Conservation (phyloP, 2,888 invertebrate species). For the Mythimna albipuncta region DNA sequence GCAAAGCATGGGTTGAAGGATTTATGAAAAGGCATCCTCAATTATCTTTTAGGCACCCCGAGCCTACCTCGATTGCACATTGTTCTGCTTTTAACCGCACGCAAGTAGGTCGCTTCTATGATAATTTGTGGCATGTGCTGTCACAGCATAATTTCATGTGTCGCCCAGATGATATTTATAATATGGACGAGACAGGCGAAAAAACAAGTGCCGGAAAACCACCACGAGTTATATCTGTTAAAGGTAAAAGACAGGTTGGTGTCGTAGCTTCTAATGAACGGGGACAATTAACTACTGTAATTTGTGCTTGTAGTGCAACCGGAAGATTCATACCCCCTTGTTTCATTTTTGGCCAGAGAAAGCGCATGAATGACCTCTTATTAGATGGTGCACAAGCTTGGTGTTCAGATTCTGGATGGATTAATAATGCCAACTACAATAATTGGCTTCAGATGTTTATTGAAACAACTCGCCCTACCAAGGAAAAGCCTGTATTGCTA, state of each 20-base stretch:
- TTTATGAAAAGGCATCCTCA: conserved; percentile 53
- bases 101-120: conserved; percentile 39
- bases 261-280: conserved; percentile 45
- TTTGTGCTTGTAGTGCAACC: conserved; percentile 55
- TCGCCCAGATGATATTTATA: conserved; percentile 22
- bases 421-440: neutral
- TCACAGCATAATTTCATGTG: neutral
- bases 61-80: conserved; percentile 50
- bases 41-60: conserved; percentile 45
- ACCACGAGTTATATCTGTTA: conserved; percentile 52
- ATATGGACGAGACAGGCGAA: conserved; percentile 49
- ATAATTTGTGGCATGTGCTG: conserved; percentile 3
- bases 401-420: conserved; percentile 6
- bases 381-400: conserved; percentile 58
- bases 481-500: conserved; percentile 60
- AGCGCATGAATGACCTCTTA: conserved; percentile 33
- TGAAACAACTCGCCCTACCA: conserved; percentile 6
- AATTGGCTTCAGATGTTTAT: conserved; percentile 43
- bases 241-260: conserved; percentile 62
- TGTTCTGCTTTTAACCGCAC: conserved; percentile 48
- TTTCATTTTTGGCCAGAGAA: conserved; percentile 1
- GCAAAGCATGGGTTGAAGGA: conserved; percentile 51
- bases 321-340: conserved; percentile 67
- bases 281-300: conserved; percentile 54
- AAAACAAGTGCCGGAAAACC: conserved; percentile 44